phyloP scores from a whole-genome alignment of 2,888 invertebrate species.

The Alviniconcha strummeri region DNA sequence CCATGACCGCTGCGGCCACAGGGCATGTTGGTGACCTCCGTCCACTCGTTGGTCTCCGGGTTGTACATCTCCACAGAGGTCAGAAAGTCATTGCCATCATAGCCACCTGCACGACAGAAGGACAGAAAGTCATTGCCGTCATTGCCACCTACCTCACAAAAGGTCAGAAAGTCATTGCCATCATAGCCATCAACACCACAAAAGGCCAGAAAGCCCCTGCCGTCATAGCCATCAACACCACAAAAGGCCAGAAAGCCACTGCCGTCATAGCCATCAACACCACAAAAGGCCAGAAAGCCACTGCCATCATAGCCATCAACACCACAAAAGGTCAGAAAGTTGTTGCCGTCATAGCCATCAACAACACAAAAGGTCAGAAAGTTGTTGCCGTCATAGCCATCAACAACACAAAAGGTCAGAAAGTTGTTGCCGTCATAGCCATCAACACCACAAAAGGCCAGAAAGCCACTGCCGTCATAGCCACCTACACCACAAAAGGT shows the following conservation, averaged over 20 bases:
- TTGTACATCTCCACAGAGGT: slow-evolving; percentile 92
- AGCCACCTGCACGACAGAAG: slow-evolving; percentile 81
- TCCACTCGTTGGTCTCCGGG: slow-evolving; percentile 85
- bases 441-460: slow-evolving; percentile 76
- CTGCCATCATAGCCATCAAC: too few relatives aligned
- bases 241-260: slow-evolving; percentile 84
- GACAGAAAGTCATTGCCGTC: too few relatives aligned
- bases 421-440: slow-evolving; percentile 93
- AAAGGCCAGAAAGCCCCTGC: too few relatives aligned
- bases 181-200: slow-evolving; percentile 86
- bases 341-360: slow-evolving; percentile 93
- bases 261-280: slow-evolving; percentile 91
- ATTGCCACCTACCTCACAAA: slow-evolving; percentile 58
- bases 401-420: slow-evolving; percentile 78
- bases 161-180: slow-evolving; percentile 87
- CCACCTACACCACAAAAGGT: too few relatives aligned
- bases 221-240: too few relatives aligned
- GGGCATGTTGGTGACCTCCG: slow-evolving; percentile 84
- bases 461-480: too few relatives aligned
- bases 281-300: too few relatives aligned
- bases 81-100: slow-evolving; percentile 90
- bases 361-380: slow-evolving; percentile 28
- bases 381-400: too few relatives aligned
- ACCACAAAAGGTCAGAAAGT: slow-evolving; percentile 82
- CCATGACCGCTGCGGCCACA: slow-evolving; percentile 94